Evolutionary conservation across 1,140 invertebrate genomes (phyloP).

Genomic region (Bombus ignitus): DNA sequence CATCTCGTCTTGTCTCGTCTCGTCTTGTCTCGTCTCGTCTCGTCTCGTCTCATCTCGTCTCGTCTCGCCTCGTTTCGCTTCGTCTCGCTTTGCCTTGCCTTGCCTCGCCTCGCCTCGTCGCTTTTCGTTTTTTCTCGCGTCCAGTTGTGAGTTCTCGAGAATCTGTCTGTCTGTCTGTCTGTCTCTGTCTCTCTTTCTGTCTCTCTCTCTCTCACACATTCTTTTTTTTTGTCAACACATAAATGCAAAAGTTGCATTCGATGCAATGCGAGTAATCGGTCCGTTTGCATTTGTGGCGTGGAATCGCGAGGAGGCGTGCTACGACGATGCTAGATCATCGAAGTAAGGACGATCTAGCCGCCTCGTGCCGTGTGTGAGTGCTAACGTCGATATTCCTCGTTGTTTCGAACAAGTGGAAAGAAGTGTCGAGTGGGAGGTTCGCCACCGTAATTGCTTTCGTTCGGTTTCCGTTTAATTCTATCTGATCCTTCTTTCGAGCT

Average conservation of each 20-base stretch:
- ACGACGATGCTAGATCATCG: constrained; percentile 44
- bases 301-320: constrained; percentile 16
- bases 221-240: background rate
- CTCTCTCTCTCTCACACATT: too few species aligned
- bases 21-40: background rate
- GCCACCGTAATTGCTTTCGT: constrained; percentile 20
- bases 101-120: background rate
- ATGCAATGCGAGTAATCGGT: background rate
- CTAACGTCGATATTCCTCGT: background rate
- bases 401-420: constrained; percentile 36
- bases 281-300: background rate
- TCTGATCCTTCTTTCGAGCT: background rate
- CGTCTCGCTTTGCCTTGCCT: background rate
- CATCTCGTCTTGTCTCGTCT: background rate
- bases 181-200: too few species aligned
- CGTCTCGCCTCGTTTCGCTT: background rate
- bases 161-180: too few species aligned
- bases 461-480: background rate
- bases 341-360: constrained; percentile 32
- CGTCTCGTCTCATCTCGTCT: background rate
- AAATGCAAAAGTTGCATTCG: background rate
- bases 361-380: constrained; percentile 42
- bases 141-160: background rate
- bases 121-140: background rate
- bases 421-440: constrained; percentile 43